Evolutionary conservation across 1,140 invertebrate species (phyloP).

Genomic region (Drosophila takahashii): DNA sequence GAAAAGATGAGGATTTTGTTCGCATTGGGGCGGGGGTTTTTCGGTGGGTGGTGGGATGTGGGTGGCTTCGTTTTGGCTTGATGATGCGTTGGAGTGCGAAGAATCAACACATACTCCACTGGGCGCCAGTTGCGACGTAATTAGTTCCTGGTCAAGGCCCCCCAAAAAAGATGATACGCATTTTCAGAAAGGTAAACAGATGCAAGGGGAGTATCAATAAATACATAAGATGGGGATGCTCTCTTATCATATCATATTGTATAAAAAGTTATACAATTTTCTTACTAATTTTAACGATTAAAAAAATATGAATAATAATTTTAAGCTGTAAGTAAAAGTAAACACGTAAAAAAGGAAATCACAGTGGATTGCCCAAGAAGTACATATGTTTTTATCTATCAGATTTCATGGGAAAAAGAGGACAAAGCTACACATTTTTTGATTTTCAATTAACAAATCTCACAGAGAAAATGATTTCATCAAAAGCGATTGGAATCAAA

Average conservation of each 20-base stretch:
- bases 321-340: too few species aligned
- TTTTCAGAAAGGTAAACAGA: not conserved
- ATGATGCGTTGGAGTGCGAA: slow-evolving; percentile 41
- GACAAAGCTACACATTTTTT: not conserved
- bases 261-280: too few species aligned
- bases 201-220: not conserved
- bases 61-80: slow-evolving; percentile 16
- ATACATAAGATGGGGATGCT: too few species aligned
- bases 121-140: slow-evolving; percentile 17
- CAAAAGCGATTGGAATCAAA: slow-evolving; percentile 54
- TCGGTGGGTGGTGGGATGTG: slow-evolving; percentile 8
- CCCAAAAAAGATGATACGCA: not conserved
- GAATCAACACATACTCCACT: slow-evolving; percentile 38
- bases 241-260: too few species aligned
- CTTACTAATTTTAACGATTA: too few species aligned
- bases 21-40: not conserved
- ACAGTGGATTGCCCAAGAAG: too few species aligned
- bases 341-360: too few species aligned
- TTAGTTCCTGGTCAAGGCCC: slow-evolving; percentile 21
- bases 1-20: not conserved
- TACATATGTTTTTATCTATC: not conserved
- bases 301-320: too few species aligned
- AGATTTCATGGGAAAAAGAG: slow-evolving; percentile 19
- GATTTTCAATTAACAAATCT: slow-evolving; percentile 66
- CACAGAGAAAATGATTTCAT: slow-evolving; percentile 52